These are phyloP conservation scores for Gobio gobio DNA, from an alignment of 2,113 vertebrate genomes.

Conservation along the genomic window DNA sequence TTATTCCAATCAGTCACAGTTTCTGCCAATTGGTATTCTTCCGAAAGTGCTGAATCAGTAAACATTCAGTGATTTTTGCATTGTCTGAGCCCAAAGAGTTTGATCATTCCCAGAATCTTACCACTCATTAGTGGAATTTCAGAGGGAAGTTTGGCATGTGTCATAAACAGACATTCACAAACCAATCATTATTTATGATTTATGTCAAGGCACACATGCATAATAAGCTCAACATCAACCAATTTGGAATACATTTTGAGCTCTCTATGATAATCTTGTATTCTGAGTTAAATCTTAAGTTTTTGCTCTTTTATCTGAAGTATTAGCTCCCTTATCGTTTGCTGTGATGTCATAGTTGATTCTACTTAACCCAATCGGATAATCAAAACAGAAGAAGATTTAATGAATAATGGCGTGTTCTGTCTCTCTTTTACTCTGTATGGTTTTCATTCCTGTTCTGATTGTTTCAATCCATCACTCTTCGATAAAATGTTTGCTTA, in stretches of 20 bases:
- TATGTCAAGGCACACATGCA: not conserved
- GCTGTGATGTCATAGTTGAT: not conserved
- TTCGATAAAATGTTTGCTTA: constrained; percentile 32
- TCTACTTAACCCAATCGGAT: not conserved
- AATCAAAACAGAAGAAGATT: not conserved
- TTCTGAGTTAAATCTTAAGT: not conserved
- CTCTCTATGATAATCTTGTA: too few relatives aligned
- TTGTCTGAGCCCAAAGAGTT: constrained; percentile 4
- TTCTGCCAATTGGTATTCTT: not conserved
- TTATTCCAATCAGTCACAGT: constrained; percentile 2
- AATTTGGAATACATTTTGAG: not conserved
- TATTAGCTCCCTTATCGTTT: not conserved
- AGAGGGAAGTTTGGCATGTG: constrained; percentile 15
- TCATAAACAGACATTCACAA: constrained; percentile 33
- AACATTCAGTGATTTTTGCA: constrained; percentile 15
- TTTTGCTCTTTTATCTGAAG: not conserved
- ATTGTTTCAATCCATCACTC: constrained; percentile 41
- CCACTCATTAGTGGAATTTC: constrained; percentile 28
- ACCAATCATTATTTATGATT: constrained; percentile 12
- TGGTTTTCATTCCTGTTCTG: constrained; percentile 54
- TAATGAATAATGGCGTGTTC: not conserved
- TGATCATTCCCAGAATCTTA: constrained; percentile 22
- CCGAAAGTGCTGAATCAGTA: constrained; percentile 21
- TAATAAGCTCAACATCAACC: constrained; percentile 11
- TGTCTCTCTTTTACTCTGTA: not conserved